Percentiles rank a stretch among this genome's conserved stretches.
Conservation (phyloP, 2,113 vertebrate genomes). For the Sorex araneus region DNA sequence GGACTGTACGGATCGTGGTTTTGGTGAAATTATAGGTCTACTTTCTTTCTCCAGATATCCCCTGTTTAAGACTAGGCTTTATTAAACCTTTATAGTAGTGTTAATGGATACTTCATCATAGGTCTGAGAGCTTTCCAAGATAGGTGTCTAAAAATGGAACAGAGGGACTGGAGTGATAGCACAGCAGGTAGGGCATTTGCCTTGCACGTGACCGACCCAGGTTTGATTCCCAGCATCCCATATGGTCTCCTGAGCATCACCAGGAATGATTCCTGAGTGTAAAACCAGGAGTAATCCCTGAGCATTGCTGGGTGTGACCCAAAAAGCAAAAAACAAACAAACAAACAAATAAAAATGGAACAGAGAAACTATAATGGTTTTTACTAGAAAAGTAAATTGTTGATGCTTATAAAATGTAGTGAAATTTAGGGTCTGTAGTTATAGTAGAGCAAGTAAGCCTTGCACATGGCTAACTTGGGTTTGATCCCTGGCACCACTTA, state of each 20-base stretch:
- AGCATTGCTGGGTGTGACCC: too few relatives aligned
- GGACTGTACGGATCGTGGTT: background rate
- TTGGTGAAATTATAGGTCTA: background rate
- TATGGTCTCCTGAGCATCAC: too few relatives aligned
- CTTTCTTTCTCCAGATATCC: conserved; percentile 16
- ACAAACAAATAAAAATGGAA: background rate
- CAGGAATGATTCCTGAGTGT: too few relatives aligned
- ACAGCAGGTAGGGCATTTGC: too few relatives aligned
- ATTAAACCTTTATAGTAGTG: background rate
- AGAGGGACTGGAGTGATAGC: too few relatives aligned
- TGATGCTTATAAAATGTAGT: background rate
- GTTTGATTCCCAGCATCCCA: too few relatives aligned
- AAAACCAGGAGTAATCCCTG: too few relatives aligned
- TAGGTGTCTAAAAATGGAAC: background rate
- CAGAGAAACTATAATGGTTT: background rate
- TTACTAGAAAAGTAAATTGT: background rate
- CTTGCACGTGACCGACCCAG: too few relatives aligned
- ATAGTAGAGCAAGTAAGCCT: too few relatives aligned
- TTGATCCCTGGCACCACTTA: too few relatives aligned
- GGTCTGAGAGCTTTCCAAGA: background rate
- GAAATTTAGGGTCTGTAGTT: background rate
- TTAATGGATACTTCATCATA: background rate
- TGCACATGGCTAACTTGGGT: too few relatives aligned
- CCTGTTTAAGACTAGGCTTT: background rate
- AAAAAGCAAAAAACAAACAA: too few relatives aligned